Conservation (phyloP, 2,888 invertebrate genomes). For the Diaprepes abbreviatus region DNA sequence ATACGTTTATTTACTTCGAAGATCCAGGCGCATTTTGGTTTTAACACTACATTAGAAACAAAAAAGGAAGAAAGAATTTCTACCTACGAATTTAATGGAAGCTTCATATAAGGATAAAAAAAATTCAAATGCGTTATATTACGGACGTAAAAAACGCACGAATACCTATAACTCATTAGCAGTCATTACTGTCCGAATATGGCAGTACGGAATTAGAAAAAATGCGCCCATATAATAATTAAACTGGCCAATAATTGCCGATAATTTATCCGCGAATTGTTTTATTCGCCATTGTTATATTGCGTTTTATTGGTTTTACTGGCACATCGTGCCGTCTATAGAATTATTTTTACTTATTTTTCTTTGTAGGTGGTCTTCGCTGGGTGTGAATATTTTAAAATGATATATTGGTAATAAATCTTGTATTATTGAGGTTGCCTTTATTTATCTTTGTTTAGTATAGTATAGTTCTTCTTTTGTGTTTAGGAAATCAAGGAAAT, state of each 20-base stretch:
- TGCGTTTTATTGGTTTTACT: not conserved
- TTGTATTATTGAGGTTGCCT: too few species aligned
- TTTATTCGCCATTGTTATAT: slow-evolving; percentile 30
- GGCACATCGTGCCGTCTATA: slow-evolving; percentile 18
- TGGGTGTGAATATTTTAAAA: not conserved
- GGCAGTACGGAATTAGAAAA: slow-evolving; percentile 10
- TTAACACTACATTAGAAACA: too few species aligned
- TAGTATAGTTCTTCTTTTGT: too few species aligned
- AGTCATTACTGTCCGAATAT: slow-evolving; percentile 8
- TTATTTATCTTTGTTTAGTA: too few species aligned
- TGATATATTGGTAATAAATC: not conserved
- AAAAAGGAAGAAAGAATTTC: too few species aligned
- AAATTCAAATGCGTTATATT: not conserved
- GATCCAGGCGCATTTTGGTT: too few species aligned
- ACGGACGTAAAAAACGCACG: slow-evolving; percentile 1
- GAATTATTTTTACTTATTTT: slow-evolving; percentile 17
- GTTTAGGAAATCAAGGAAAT: too few species aligned
- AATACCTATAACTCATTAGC: slow-evolving; percentile 9
- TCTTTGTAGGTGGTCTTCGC: slow-evolving; percentile 27
- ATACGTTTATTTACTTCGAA: too few species aligned
- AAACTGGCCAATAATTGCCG: slow-evolving; percentile 25
- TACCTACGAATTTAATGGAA: too few species aligned
- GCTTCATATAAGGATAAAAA: too few species aligned
- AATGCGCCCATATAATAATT: slow-evolving; percentile 24
- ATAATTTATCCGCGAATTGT: slow-evolving; percentile 30